Evolutionary conservation across 2,888 invertebrate species (phyloP).

Genomic region (Lamellibrachia satsuma): DNA sequence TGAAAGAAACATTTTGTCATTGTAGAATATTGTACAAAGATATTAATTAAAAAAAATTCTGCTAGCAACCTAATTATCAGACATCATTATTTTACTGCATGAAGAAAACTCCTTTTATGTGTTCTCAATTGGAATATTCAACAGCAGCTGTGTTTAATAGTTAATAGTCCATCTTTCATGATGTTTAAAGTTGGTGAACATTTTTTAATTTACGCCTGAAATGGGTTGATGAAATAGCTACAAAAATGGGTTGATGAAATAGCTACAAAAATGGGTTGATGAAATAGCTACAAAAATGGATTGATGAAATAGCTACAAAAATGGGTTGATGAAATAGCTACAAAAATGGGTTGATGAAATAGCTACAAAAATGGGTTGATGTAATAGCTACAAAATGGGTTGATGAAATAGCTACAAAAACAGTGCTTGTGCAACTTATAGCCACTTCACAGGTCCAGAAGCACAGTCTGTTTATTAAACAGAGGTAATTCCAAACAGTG

Average conservation of each 20-base stretch:
- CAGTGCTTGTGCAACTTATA: not conserved
- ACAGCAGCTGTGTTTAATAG: not conserved
- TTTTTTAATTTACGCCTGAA: not conserved
- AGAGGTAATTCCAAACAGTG: not conserved
- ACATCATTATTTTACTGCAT: too few species aligned
- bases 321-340: not conserved
- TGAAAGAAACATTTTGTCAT: too few species aligned
- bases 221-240: not conserved
- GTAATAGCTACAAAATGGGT: not conserved
- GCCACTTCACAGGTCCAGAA: too few species aligned
- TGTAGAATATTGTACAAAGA: too few species aligned
- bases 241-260: not conserved
- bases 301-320: not conserved
- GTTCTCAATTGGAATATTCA: too few species aligned
- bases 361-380: not conserved
- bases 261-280: not conserved
- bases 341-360: not conserved
- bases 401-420: not conserved
- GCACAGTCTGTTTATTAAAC: too few species aligned
- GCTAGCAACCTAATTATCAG: too few species aligned
- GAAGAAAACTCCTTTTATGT: too few species aligned
- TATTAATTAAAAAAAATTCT: too few species aligned
- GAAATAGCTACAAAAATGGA: too few species aligned
- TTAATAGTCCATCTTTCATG: not conserved
- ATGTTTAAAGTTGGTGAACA: not conserved